A percentile compares a stretch with the other conserved stretches of the same genome.
phyloP scores from a whole-genome alignment of 2,888 invertebrate species.

The Eumerus sabulonum region DNA sequence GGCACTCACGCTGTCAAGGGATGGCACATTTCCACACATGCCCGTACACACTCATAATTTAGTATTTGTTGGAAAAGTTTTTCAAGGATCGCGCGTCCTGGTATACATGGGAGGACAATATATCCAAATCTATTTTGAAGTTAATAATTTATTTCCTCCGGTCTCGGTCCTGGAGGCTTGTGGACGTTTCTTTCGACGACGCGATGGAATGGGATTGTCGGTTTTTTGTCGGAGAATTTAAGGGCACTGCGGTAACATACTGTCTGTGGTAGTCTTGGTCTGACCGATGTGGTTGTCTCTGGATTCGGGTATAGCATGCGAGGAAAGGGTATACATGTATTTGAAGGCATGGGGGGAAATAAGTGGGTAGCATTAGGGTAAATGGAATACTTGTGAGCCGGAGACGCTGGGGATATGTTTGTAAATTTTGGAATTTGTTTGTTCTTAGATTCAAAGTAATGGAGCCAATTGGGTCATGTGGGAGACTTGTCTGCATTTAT shows the following conservation, averaged over 20 bases:
- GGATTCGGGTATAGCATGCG: not conserved
- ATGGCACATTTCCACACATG: conserved; percentile 8
- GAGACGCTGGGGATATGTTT: conserved; percentile 52
- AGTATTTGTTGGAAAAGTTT: conserved; percentile 54
- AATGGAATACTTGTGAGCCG: conserved; percentile 50
- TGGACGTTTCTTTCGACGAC: too few species aligned
- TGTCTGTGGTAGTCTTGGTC: conserved; percentile 11
- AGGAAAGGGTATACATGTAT: conserved; percentile 5
- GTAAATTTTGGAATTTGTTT: conserved; percentile 49
- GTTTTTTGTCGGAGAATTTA: conserved; percentile 5
- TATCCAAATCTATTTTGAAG: conserved; percentile 66
- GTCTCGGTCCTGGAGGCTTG: not conserved
- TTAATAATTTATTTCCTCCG: conserved; percentile 58
- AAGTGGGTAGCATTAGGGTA: conserved; percentile 30
- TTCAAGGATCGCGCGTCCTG: conserved; percentile 34
- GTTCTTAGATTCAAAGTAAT: not conserved
- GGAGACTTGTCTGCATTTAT: too few species aligned
- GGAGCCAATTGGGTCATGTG: too few species aligned
- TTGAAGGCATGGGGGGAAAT: conserved; percentile 15
- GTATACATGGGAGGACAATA: conserved; percentile 64
- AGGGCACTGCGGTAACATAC: conserved; percentile 12
- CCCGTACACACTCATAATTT: conserved; percentile 39
- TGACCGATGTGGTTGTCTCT: conserved; percentile 33
- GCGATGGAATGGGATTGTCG: not conserved
- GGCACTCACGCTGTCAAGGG: conserved; percentile 23